phyloP scores from a whole-genome alignment of 2,113 vertebrate species.

The Agapornis roseicollis region DNA sequence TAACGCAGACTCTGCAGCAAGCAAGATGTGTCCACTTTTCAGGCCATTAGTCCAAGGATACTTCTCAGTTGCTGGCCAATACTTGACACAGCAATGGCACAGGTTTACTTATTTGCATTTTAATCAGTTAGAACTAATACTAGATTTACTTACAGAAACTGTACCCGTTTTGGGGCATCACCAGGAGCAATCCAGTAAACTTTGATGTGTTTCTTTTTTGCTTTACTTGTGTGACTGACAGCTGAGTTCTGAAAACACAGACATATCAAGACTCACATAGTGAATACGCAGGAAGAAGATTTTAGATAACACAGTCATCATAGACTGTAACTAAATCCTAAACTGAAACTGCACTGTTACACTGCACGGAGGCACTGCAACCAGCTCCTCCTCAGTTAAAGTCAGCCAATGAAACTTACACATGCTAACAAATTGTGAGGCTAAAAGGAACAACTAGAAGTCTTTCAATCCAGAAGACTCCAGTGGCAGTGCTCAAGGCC shows the following conservation, averaged over 20 bases:
- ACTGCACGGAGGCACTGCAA: background rate
- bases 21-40: background rate
- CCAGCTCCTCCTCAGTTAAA: background rate
- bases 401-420: accelerated
- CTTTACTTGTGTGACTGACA: constrained; percentile 81
- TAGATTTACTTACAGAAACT: constrained; percentile 81
- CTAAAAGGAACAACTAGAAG: background rate
- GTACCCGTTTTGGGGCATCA: constrained; percentile 71
- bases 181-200: constrained; percentile 80
- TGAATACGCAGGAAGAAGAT: background rate
- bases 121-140: background rate
- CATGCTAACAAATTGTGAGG: background rate
- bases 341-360: background rate
- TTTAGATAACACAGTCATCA: background rate
- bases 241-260: constrained; percentile 79
- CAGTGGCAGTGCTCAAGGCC: background rate
- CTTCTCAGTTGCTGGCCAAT: background rate
- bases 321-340: background rate
- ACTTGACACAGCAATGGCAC: background rate
- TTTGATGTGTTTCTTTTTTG: constrained; percentile 75
- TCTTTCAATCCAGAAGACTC: background rate
- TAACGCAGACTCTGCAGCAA: background rate
- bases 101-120: background rate
- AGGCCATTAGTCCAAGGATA: background rate
- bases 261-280: background rate